Conservation (phyloP, 2,797 vertebrate genomes). For the Phalanger gymnotis region DNA sequence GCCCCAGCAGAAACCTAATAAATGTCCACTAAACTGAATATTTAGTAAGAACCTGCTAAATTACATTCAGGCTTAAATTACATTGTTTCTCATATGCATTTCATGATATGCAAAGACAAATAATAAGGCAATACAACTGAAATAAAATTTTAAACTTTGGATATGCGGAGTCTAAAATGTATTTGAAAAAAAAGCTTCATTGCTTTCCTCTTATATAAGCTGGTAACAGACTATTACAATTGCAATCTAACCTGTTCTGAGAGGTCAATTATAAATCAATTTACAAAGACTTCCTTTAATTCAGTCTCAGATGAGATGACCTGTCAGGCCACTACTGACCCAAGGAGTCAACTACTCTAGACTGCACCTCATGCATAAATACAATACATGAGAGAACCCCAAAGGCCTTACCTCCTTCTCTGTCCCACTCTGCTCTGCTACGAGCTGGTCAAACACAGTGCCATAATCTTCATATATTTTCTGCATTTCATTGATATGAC, state of each 20-base stretch:
- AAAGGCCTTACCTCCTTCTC: slow-evolving; percentile 91
- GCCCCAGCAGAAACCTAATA: background rate
- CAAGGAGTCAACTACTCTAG: fast-evolving
- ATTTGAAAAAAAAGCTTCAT: background rate
- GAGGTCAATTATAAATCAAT: background rate
- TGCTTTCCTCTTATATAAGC: background rate
- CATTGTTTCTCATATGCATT: background rate
- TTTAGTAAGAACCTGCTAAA: background rate
- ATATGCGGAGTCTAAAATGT: background rate
- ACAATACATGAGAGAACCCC: fast-evolving
- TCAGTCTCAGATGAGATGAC: background rate
- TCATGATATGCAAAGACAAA: background rate
- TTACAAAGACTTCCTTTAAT: background rate
- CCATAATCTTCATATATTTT: slow-evolving; percentile 99
- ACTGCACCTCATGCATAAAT: background rate
- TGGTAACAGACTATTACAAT: background rate
- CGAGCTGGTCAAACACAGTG: slow-evolving; percentile 96
- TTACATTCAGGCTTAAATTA: background rate
- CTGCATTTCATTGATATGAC: slow-evolving; percentile 99
- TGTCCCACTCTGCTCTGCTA: slow-evolving; percentile 93
- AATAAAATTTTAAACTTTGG: background rate
- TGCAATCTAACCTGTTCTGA: background rate
- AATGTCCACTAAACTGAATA: background rate
- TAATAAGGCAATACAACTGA: background rate
- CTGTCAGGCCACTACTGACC: background rate